These are phyloP conservation scores for Monochamus alternatus DNA, from an alignment of 2,888 invertebrate genomes.

Conservation along the genomic window DNA sequence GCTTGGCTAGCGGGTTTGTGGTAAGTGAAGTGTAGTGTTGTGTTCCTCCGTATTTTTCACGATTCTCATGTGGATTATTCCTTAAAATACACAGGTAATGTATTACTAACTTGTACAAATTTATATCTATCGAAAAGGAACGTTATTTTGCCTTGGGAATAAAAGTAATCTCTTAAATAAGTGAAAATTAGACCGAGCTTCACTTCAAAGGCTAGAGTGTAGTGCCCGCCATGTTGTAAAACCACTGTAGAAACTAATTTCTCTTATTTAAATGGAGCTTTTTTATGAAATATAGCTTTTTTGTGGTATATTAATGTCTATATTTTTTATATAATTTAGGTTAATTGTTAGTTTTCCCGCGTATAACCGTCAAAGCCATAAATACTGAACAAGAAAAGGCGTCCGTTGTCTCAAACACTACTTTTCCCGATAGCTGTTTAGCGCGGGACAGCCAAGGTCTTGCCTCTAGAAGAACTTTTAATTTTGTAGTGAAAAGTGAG, in stretches of 20 bases:
- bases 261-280: constrained; percentile 56
- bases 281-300: constrained; percentile 57
- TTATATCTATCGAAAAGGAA: constrained; percentile 38
- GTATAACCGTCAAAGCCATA: constrained; percentile 69
- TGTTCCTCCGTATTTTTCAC: constrained; percentile 71
- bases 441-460: constrained; percentile 62
- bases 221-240: constrained; percentile 82
- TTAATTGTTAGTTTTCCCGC: constrained; percentile 71
- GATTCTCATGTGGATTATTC: constrained; percentile 70
- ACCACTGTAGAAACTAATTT: constrained; percentile 70
- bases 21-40: constrained; percentile 71
- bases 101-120: constrained; percentile 51
- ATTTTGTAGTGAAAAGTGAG: not conserved
- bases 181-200: constrained; percentile 67
- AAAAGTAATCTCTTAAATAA: constrained; percentile 48
- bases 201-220: constrained; percentile 67
- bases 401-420: constrained; percentile 64
- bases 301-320: constrained; percentile 68
- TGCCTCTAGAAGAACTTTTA: constrained; percentile 34
- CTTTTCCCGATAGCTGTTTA: constrained; percentile 56
- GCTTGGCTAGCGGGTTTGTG: constrained; percentile 70
- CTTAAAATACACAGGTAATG: constrained; percentile 71
- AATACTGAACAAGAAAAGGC: constrained; percentile 64
- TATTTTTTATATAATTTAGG: constrained; percentile 71
- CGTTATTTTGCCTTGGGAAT: constrained; percentile 37